A percentile compares a stretch with the other conserved stretches of the same genome.
Evolutionary conservation across 2,113 vertebrate species (phyloP).

Genomic region (Tricholaema leucomelas): DNA sequence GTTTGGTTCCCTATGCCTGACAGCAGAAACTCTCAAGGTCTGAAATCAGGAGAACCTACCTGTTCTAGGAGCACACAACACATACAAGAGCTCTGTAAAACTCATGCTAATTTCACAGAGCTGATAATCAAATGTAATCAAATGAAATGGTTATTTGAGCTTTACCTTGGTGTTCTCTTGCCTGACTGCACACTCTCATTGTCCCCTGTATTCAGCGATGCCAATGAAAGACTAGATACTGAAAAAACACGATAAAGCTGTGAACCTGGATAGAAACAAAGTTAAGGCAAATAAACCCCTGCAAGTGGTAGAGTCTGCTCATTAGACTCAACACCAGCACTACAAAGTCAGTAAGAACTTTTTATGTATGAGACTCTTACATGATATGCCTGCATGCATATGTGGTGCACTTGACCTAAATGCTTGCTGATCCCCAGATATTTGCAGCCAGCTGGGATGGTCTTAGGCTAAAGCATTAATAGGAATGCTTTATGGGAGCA

Average conservation of each 20-base stretch:
- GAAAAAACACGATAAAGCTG: slow-evolving; percentile 84
- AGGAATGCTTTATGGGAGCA: neutral
- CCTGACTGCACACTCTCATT: slow-evolving; percentile 89
- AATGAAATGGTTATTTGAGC: neutral
- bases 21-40: neutral
- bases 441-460: neutral
- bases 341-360: neutral
- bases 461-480: neutral
- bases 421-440: neutral
- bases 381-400: slow-evolving; percentile 65
- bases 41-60: neutral
- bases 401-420: neutral
- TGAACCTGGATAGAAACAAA: slow-evolving; percentile 82
- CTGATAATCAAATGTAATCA: neutral
- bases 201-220: slow-evolving; percentile 92
- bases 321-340: slow-evolving; percentile 67
- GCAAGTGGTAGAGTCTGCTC: slow-evolving; percentile 60
- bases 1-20: neutral
- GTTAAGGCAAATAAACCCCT: slow-evolving; percentile 67
- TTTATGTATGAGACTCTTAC: neutral
- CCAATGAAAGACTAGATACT: slow-evolving; percentile 95
- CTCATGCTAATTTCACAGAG: neutral
- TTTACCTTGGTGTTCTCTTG: slow-evolving; percentile 92
- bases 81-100: neutral
- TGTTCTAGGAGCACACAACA: neutral